phyloP scores from a whole-genome alignment of 2,888 invertebrate genomes.

The Cantharis lateralis region DNA sequence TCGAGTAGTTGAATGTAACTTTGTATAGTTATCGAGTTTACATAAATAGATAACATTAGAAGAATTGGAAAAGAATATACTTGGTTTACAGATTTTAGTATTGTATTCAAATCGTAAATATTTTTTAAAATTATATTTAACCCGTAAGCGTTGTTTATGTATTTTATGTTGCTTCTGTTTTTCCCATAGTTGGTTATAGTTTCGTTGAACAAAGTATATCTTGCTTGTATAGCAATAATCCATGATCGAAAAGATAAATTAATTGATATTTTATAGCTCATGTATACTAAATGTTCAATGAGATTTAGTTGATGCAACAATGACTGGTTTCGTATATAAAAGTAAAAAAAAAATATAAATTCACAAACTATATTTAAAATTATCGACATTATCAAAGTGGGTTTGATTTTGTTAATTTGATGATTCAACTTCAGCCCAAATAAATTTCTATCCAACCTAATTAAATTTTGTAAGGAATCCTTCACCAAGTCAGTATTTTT shows the following conservation, averaged over 20 bases:
- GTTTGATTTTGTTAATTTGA: background rate
- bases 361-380: background rate
- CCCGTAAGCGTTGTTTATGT: background rate
- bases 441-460: background rate
- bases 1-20: background rate
- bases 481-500: background rate
- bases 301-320: background rate
- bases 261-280: background rate
- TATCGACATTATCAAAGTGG: background rate
- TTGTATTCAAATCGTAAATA: background rate
- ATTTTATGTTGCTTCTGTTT: background rate
- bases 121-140: background rate
- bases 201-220: background rate
- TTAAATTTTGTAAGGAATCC: background rate
- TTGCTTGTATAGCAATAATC: background rate
- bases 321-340: background rate
- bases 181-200: background rate
- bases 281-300: background rate
- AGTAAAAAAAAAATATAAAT: background rate
- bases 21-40: background rate
- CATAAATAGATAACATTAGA: background rate
- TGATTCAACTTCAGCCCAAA: background rate
- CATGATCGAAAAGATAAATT: background rate
- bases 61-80: background rate
- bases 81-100: background rate